Percentiles rank a stretch among this genome's conserved stretches.
phyloP scores from a whole-genome alignment of 2,113 vertebrate genomes.

The Zapus hudsonius region DNA sequence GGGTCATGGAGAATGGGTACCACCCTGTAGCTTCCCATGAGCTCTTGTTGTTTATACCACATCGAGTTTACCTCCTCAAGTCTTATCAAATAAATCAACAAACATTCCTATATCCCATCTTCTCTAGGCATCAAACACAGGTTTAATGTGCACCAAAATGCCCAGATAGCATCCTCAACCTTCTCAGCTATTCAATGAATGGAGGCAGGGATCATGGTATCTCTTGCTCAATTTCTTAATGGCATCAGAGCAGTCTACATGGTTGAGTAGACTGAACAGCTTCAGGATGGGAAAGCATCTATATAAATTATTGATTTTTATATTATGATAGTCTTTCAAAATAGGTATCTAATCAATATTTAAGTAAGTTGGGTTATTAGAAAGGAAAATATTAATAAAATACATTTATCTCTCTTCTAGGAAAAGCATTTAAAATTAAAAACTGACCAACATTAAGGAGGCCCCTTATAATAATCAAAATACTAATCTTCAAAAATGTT shows the following conservation, averaged over 20 bases:
- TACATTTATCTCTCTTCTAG: neutral
- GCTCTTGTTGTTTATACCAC: neutral
- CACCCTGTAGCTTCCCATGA: neutral
- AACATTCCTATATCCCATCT: neutral
- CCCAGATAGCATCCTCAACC: neutral
- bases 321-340: neutral
- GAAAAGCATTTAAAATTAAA: conserved; percentile 1
- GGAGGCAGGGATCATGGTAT: neutral
- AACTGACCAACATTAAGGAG: neutral
- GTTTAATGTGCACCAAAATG: neutral
- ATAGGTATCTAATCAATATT: neutral
- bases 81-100: neutral
- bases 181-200: neutral
- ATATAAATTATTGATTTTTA: neutral
- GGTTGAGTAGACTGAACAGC: neutral
- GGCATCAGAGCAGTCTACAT: neutral
- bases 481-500: neutral
- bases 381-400: neutral
- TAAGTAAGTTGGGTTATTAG: neutral
- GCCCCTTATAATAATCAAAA: neutral
- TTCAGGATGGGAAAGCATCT: neutral
- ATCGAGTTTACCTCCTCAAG: neutral
- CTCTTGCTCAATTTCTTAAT: neutral
- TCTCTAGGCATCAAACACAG: neutral
- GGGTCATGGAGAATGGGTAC: neutral